Percentiles rank a stretch among this genome's conserved stretches.
Conservation (phyloP, 1,140 invertebrate genomes). For the Drosophila kohkoa region DNA sequence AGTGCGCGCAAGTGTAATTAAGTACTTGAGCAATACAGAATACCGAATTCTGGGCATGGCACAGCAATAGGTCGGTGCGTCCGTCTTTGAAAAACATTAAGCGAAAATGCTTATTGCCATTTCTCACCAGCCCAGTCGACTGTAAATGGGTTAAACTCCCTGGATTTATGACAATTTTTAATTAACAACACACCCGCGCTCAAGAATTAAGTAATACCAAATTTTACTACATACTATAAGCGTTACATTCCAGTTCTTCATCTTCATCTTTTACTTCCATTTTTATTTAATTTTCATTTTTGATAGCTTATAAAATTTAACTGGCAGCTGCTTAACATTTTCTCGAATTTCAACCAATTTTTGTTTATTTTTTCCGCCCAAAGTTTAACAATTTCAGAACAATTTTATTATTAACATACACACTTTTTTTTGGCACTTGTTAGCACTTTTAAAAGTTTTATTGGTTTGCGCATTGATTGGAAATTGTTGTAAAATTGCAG, state of each 20-base stretch:
- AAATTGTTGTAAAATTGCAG: slow-evolving; percentile 38
- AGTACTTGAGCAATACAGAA: slow-evolving; percentile 69
- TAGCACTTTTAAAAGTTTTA: slow-evolving; percentile 36
- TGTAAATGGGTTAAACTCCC: slow-evolving; percentile 74
- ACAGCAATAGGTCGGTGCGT: not conserved
- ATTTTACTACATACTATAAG: slow-evolving; percentile 46
- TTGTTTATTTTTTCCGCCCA: not conserved
- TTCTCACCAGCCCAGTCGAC: slow-evolving; percentile 63
- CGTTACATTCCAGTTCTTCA: not conserved
- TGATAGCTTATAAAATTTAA: slow-evolving; percentile 31
- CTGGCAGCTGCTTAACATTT: slow-evolving; percentile 10
- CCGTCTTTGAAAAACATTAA: slow-evolving; percentile 47
- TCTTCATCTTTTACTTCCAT: not conserved
- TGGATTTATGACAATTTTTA: slow-evolving; percentile 81
- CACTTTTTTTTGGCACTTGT: slow-evolving; percentile 31
- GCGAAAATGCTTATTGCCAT: slow-evolving; percentile 60
- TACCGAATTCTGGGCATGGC: slow-evolving; percentile 17
- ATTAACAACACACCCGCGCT: slow-evolving; percentile 51
- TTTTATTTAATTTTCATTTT: slow-evolving; percentile 20
- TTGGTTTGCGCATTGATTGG: slow-evolving; percentile 51
- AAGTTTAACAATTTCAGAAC: slow-evolving; percentile 25
- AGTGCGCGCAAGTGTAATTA: slow-evolving; percentile 82
- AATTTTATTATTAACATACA: slow-evolving; percentile 22
- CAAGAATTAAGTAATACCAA: slow-evolving; percentile 41
- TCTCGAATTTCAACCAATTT: slow-evolving; percentile 19